Conservation (phyloP, 2,888 invertebrate species). For the Morinoia aosen region DNA sequence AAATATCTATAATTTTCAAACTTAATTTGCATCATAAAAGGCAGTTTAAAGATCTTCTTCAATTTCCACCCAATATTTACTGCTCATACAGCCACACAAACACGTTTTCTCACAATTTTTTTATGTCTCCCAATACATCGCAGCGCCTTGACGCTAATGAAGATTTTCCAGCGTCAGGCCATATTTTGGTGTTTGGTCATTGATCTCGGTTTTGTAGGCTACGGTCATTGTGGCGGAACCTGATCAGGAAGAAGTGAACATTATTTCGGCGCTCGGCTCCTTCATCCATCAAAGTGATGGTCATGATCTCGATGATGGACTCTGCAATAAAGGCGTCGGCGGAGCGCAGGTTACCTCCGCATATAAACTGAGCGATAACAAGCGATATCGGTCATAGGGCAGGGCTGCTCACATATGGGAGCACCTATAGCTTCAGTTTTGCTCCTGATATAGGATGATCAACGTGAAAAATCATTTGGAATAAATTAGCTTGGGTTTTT, state of each 20-base stretch:
- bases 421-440: not conserved
- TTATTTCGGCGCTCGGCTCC: not conserved
- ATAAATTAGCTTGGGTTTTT: not conserved
- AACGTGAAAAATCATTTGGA: not conserved
- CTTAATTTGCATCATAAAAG: no score
- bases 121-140: no score
- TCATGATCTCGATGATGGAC: conserved; percentile 10
- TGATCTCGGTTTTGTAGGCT: not conserved
- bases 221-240: not conserved
- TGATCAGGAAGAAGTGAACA: conserved; percentile 17
- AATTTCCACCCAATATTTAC: no score
- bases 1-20: no score
- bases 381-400: not conserved
- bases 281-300: conserved; percentile 17
- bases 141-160: not conserved
- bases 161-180: not conserved
- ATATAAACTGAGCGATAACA: not conserved
- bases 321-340: conserved; percentile 7
- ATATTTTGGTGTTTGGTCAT: not conserved
- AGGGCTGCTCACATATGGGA: not conserved
- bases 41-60: no score
- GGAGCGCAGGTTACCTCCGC: not conserved
- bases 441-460: not conserved
- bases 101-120: no score
- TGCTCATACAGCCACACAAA: no score